A percentile compares a stretch with the other conserved stretches of the same genome.
Evolutionary conservation across 2,797 vertebrate species (phyloP).

Genomic region (Crenuchus spilurus): DNA sequence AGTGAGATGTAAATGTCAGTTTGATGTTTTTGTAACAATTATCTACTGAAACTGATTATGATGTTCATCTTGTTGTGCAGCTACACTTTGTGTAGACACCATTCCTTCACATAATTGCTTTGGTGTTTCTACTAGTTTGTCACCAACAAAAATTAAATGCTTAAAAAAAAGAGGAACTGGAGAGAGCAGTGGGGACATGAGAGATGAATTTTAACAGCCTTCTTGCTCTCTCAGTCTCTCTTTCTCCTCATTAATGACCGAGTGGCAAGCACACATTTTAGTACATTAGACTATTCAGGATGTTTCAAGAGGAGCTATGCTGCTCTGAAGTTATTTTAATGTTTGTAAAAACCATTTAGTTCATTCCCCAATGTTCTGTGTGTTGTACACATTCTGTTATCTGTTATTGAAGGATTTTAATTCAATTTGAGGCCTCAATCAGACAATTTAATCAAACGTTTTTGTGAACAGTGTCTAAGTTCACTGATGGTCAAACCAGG

Average conservation of each 20-base stretch:
- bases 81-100: too few species aligned
- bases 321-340: not conserved
- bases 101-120: too few species aligned
- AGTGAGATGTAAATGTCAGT: too few species aligned
- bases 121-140: not conserved
- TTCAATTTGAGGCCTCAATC: not conserved
- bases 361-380: not conserved
- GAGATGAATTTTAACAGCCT: not conserved
- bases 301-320: not conserved
- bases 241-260: not conserved
- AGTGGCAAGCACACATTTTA: not conserved
- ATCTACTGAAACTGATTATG: too few species aligned
- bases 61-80: too few species aligned
- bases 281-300: not conserved
- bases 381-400: not conserved
- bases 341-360: too few species aligned
- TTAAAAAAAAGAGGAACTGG: not conserved
- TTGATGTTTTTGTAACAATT: too few species aligned
- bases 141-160: not conserved
- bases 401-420: not conserved
- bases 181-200: constrained; percentile 4
- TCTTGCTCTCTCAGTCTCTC: not conserved
- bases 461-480: not conserved
- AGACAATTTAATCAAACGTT: not conserved
- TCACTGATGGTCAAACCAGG: not conserved